These are phyloP conservation scores for Lucilia cuprina DNA, from an alignment of 1,140 invertebrate genomes.

Conservation along the genomic window DNA sequence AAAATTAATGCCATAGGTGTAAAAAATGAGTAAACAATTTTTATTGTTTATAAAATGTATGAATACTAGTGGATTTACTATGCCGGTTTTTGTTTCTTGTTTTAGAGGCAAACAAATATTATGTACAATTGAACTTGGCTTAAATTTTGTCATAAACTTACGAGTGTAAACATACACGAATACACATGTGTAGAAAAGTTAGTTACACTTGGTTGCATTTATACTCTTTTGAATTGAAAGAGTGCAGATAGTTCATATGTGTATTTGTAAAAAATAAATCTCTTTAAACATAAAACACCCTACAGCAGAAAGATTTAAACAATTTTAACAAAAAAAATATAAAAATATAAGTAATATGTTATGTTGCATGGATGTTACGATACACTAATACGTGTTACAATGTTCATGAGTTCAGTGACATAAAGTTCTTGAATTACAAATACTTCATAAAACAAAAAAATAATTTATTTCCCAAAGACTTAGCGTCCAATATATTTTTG, in stretches of 20 bases:
- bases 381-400: too few relatives aligned
- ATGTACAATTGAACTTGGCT: slow-evolving; percentile 29
- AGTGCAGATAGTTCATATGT: neutral
- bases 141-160: slow-evolving; percentile 12
- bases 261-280: neutral
- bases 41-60: neutral
- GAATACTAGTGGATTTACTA: neutral
- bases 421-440: too few relatives aligned
- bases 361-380: too few relatives aligned
- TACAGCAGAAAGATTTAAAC: neutral
- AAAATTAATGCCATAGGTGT: neutral
- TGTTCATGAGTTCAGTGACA: too few relatives aligned
- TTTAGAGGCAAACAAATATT: neutral
- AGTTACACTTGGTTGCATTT: slow-evolving; percentile 17
- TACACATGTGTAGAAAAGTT: neutral
- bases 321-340: too few relatives aligned
- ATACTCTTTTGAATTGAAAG: neutral
- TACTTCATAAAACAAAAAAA: too few relatives aligned
- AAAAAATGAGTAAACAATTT: neutral
- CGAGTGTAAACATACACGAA: neutral
- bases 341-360: too few relatives aligned
- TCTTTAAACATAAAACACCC: neutral
- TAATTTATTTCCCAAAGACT: too few relatives aligned
- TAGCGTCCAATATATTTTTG: too few relatives aligned
- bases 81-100: neutral